These are phyloP conservation scores for Anarsia innoxiella DNA, from an alignment of 2,888 invertebrate genomes.

Conservation along the genomic window DNA sequence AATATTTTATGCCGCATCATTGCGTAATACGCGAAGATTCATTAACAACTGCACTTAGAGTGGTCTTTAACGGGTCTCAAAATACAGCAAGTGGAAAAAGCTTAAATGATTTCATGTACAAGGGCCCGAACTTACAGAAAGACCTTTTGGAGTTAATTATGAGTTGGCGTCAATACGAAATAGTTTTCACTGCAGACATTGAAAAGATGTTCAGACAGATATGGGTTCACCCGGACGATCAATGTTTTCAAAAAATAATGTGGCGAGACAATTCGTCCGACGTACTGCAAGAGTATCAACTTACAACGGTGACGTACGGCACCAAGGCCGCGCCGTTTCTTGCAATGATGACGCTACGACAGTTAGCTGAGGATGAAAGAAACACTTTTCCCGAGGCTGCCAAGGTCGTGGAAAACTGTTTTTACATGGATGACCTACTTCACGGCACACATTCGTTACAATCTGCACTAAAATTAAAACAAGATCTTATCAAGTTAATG, in stretches of 20 bases:
- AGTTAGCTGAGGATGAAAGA: neutral
- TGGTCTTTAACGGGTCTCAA: conserved; percentile 22
- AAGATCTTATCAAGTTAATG: neutral
- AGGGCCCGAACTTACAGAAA: conserved; percentile 16
- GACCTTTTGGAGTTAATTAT: neutral
- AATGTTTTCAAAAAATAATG: conserved; percentile 14
- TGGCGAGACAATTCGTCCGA: neutral
- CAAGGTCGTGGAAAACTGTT: neutral
- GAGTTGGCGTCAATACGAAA: conserved; percentile 3
- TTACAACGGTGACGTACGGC: conserved; percentile 1
- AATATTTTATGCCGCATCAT: conserved; percentile 20
- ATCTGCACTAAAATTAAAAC: neutral
- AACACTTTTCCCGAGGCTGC: neutral
- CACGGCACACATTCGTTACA: neutral
- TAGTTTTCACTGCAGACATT: conserved; percentile 18
- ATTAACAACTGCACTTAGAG: conserved; percentile 18
- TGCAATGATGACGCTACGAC: conserved; percentile 1
- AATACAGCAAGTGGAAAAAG: conserved; percentile 11
- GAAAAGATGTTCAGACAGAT: conserved; percentile 20
- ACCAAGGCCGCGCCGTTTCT: conserved; percentile 1
- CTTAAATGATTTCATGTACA: conserved; percentile 19
- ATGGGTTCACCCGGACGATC: conserved; percentile 12
- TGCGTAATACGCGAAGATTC: conserved; percentile 17
- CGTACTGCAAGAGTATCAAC: neutral
- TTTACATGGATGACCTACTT: conserved; percentile 4